Conservation (phyloP, 2,113 vertebrate species). For the Lepidothrix coronata region DNA sequence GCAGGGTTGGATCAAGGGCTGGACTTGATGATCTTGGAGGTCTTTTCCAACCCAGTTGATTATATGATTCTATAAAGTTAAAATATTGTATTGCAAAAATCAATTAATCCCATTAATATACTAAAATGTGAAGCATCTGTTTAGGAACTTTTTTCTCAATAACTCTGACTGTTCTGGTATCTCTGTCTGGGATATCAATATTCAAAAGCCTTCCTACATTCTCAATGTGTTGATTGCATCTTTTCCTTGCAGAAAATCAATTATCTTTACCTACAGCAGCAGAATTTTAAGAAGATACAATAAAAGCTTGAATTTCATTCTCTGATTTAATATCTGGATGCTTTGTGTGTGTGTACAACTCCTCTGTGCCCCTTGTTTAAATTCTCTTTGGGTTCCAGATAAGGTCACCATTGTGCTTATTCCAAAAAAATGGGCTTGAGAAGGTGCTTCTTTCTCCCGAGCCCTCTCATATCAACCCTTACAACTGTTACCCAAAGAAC, state of each 20-base stretch:
- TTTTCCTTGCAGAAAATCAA: slow-evolving; percentile 33
- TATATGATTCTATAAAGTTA: neutral
- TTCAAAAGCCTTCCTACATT: neutral
- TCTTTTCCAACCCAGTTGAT: no score
- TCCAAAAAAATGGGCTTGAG: neutral
- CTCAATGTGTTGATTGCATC: slow-evolving; percentile 14
- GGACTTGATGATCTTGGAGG: no score
- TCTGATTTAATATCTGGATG: neutral
- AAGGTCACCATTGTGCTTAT: neutral
- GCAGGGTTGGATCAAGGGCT: no score
- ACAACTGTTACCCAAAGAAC: neutral
- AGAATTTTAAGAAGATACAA: slow-evolving; percentile 19
- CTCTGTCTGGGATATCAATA: slow-evolving; percentile 14
- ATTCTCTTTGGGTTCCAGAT: neutral
- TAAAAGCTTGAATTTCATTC: neutral
- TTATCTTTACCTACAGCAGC: neutral
- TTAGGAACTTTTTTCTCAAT: neutral
- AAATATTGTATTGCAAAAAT: neutral
- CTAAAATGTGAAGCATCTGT: neutral
- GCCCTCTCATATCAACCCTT: neutral
- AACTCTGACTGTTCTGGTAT: neutral
- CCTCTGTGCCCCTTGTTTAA: neutral
- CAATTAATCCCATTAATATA: neutral
- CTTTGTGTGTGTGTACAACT: neutral
- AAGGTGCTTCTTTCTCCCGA: neutral